Percentiles rank a stretch among this genome's conserved stretches.
Conservation (phyloP, 2,888 invertebrate species). For the Drosophila picticornis region DNA sequence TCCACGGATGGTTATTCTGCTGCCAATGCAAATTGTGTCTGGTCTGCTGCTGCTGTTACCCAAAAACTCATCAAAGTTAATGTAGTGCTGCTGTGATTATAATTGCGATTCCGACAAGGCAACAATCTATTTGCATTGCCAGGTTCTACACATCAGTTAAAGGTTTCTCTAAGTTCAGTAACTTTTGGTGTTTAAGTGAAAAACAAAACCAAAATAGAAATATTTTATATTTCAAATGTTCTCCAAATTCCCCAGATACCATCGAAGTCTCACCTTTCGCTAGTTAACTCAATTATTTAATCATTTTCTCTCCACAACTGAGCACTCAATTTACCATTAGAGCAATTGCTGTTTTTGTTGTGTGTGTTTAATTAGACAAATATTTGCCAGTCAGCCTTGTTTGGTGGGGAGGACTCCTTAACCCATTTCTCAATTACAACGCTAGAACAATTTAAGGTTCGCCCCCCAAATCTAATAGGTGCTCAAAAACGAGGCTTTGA, state of each 20-base stretch:
- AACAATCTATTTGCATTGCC: background rate
- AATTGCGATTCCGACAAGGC: constrained; percentile 1
- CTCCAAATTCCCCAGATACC: background rate
- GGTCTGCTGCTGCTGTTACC: background rate
- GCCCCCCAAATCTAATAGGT: background rate
- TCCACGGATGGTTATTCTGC: constrained; percentile 1
- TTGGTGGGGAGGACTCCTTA: constrained; percentile 6
- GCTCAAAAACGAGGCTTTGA: constrained; percentile 34
- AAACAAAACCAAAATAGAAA: background rate
- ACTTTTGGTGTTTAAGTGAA: background rate
- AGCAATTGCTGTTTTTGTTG: constrained; percentile 3
- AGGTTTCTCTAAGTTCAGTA: background rate
- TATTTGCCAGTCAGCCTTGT: constrained; percentile 46
- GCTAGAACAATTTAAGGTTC: constrained; percentile 19
- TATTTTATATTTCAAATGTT: background rate
- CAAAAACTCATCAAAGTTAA: constrained; percentile 24
- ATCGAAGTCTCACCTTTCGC: background rate
- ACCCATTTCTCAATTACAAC: constrained; percentile 19
- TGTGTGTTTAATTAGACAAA: constrained; percentile 56
- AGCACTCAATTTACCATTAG: constrained; percentile 23
- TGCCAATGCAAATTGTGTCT: constrained; percentile 10
- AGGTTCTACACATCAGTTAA: background rate
- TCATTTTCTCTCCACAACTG: constrained; percentile 16
- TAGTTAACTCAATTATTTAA: constrained; percentile 16
- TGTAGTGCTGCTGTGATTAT: constrained; percentile 1